Percentiles rank a stretch among this genome's conserved stretches.
Evolutionary conservation across 2,113 vertebrate species (phyloP).

Genomic region (Peromyscus leucopus): DNA sequence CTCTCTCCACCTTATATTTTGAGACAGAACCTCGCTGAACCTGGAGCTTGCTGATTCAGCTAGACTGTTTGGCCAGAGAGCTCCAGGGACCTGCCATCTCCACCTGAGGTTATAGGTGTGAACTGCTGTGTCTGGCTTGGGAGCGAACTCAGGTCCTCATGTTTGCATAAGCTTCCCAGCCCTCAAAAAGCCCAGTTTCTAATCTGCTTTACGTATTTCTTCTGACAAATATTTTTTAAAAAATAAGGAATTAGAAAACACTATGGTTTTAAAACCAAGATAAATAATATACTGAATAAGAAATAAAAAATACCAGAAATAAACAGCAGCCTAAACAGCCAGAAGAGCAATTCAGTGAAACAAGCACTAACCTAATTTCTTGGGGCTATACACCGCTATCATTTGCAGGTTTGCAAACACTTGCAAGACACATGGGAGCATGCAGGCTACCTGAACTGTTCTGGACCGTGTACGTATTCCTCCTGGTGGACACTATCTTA

Average conservation of each 20-base stretch:
- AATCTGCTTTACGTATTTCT: constrained; percentile 1
- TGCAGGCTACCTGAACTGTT: constrained; percentile 92
- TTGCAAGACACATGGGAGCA: constrained; percentile 31
- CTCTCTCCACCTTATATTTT: neutral
- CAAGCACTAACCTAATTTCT: constrained; percentile 4
- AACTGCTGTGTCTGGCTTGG: neutral
- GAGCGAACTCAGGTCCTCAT: neutral
- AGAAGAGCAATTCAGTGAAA: neutral
- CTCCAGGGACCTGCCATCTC: neutral
- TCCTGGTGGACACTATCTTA: constrained; percentile 94
- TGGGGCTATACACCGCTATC: constrained; percentile 21
- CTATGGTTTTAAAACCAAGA: constrained; percentile 38
- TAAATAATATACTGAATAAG: constrained; percentile 9
- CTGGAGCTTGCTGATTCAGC: neutral
- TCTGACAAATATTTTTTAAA: neutral
- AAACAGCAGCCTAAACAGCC: constrained; percentile 32
- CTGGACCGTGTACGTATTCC: constrained; percentile 90
- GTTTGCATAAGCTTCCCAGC: neutral
- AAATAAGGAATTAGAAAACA: constrained; percentile 39
- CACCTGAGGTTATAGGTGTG: no score
- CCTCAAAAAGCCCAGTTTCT: neutral
- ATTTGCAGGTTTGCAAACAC: constrained; percentile 8
- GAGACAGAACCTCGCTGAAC: neutral
- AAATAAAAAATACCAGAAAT: constrained; percentile 53
- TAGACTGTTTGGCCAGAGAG: neutral